A percentile compares a stretch with the other conserved stretches of the same genome.
Evolutionary conservation across 2,113 vertebrate species (phyloP).

Genomic region (Corydoras sp.): DNA sequence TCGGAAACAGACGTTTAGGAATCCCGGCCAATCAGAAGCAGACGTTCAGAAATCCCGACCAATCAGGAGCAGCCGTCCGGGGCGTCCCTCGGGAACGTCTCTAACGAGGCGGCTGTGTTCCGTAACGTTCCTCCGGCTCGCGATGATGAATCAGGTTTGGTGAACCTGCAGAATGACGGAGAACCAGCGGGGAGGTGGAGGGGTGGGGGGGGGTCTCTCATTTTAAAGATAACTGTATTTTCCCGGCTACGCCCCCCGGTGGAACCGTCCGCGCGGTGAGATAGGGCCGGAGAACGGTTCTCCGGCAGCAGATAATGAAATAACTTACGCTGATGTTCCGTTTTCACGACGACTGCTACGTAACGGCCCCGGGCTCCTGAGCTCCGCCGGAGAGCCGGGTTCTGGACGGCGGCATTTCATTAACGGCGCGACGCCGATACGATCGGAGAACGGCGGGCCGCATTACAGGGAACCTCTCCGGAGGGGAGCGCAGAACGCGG

Average conservation of each 20-base stretch:
- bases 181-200: too few relatives aligned
- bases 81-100: too few relatives aligned
- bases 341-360: constrained; percentile 47
- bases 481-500: too few relatives aligned
- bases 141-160: too few relatives aligned
- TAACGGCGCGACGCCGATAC: constrained; percentile 48
- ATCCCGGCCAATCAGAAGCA: too few relatives aligned
- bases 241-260: constrained; percentile 46
- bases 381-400: constrained; percentile 46
- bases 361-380: constrained; percentile 53
- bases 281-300: constrained; percentile 46
- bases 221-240: constrained; percentile 50
- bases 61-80: too few relatives aligned
- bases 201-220: constrained; percentile 20
- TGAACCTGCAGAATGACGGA: too few relatives aligned
- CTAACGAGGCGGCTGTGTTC: too few relatives aligned
- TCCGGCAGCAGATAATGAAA: constrained; percentile 64
- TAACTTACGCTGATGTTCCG: constrained; percentile 62
- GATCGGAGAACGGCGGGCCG: constrained; percentile 46
- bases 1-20: too few relatives aligned
- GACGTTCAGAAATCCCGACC: too few relatives aligned
- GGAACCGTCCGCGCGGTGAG: constrained; percentile 39
- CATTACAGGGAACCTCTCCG: constrained; percentile 41
- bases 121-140: too few relatives aligned
- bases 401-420: constrained; percentile 51